A percentile compares a stretch with the other conserved stretches of the same genome.
Conservation (phyloP, 2,888 invertebrate species). For the Temnothorax unifasciatus region DNA sequence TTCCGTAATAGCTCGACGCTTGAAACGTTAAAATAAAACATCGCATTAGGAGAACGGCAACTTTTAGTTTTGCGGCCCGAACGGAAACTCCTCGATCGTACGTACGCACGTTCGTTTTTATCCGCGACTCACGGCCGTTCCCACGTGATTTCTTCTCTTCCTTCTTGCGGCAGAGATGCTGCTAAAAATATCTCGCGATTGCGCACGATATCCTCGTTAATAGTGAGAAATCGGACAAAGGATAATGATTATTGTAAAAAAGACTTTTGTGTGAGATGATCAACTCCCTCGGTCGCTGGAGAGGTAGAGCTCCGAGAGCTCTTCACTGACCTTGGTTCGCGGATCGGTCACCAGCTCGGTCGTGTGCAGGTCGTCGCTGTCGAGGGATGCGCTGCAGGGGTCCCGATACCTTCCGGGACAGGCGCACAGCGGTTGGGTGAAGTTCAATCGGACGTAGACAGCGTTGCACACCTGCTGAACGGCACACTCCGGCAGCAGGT, state of each 20-base stretch:
- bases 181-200: slow-evolving; percentile 7
- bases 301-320: too few species aligned
- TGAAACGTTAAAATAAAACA: slow-evolving; percentile 32
- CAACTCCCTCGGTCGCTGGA: neutral
- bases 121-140: neutral
- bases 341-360: slow-evolving; percentile 95
- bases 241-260: neutral
- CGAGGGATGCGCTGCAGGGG: slow-evolving; percentile 96
- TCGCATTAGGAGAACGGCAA: neutral
- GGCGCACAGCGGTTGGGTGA: slow-evolving; percentile 96
- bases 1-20: slow-evolving; percentile 29
- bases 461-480: slow-evolving; percentile 98
- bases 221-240: neutral
- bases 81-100: slow-evolving; percentile 3
- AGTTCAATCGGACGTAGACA: slow-evolving; percentile 96
- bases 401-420: slow-evolving; percentile 96
- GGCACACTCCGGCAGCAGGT: slow-evolving; percentile 96
- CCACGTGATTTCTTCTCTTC: neutral
- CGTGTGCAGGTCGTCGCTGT: slow-evolving; percentile 96
- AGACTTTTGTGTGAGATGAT: neutral
- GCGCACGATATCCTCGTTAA: neutral
- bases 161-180: too few species aligned
- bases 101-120: slow-evolving; percentile 24
- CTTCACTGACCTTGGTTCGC: slow-evolving; percentile 91
- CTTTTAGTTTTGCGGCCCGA: slow-evolving; percentile 34